A percentile compares a stretch with the other conserved stretches of the same genome.
Evolutionary conservation across 2,888 invertebrate species (phyloP).

Genomic region (Thymelicus acteon): DNA sequence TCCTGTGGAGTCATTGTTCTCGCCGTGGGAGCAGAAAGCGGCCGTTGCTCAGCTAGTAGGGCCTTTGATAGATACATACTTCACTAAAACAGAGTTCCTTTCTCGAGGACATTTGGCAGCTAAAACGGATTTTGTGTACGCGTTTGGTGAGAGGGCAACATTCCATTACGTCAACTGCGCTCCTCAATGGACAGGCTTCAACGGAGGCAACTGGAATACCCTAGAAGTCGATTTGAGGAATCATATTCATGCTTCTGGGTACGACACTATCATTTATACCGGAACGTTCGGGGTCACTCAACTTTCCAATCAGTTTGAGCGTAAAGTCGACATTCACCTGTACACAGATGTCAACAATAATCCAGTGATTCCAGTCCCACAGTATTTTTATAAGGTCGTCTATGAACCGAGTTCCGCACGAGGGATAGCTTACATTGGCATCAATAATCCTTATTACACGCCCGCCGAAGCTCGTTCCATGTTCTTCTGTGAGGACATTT

Average conservation of each 20-base stretch:
- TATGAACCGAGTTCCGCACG: slow-evolving; percentile 75
- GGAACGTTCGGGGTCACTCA: slow-evolving; percentile 85
- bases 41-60: slow-evolving; percentile 65
- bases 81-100: slow-evolving; percentile 69
- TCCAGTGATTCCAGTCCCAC: slow-evolving; percentile 73
- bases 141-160: slow-evolving; percentile 84
- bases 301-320: slow-evolving; percentile 70
- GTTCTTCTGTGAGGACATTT: slow-evolving; percentile 79
- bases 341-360: slow-evolving; percentile 67
- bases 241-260: slow-evolving; percentile 61
- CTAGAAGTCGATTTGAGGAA: slow-evolving; percentile 77
- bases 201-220: slow-evolving; percentile 85
- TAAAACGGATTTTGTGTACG: slow-evolving; percentile 87
- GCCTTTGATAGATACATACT: slow-evolving; percentile 60
- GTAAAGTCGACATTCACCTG: slow-evolving; percentile 68
- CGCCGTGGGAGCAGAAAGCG: slow-evolving; percentile 60
- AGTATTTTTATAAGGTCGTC: slow-evolving; percentile 81
- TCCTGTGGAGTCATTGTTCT: slow-evolving; percentile 64
- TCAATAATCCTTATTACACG: slow-evolving; percentile 86
- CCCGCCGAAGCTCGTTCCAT: slow-evolving; percentile 55
- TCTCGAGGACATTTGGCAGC: slow-evolving; percentile 87
- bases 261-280: slow-evolving; percentile 81
- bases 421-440: slow-evolving; percentile 85
- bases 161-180: slow-evolving; percentile 88
- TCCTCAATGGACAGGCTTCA: slow-evolving; percentile 88